phyloP scores from a whole-genome alignment of 2,888 invertebrate genomes.

The Rhorus exstirpatorius region DNA sequence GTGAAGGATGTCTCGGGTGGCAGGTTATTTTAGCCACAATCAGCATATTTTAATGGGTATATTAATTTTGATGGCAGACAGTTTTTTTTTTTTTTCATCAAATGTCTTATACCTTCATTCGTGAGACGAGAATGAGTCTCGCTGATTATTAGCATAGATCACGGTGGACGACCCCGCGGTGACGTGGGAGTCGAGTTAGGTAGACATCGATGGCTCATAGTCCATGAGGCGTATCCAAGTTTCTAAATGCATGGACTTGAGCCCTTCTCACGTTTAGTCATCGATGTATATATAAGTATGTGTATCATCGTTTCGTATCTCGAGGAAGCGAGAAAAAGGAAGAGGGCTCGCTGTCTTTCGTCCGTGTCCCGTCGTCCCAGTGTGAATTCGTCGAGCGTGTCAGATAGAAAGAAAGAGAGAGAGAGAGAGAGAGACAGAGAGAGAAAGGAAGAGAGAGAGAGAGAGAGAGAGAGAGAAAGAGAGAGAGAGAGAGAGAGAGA shows the following conservation, averaged over 20 bases:
- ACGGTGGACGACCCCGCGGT: slow-evolving; percentile 22
- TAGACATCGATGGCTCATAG: neutral
- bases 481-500: no score
- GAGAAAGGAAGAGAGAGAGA: no score
- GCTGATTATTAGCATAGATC: slow-evolving; percentile 77
- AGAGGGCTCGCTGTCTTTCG: slow-evolving; percentile 67
- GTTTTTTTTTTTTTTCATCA: slow-evolving; percentile 15
- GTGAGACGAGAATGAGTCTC: slow-evolving; percentile 76
- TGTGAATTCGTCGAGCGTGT: slow-evolving; percentile 79
- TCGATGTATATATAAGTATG: neutral
- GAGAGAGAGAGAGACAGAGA: no score
- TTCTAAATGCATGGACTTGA: neutral
- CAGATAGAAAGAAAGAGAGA: slow-evolving; percentile 57
- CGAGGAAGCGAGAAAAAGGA: slow-evolving; percentile 59
- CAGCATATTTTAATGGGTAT: slow-evolving; percentile 15
- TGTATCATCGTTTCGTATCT: slow-evolving; percentile 44
- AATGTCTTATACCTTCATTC: slow-evolving; percentile 63
- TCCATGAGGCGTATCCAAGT: neutral
- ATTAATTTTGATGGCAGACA: slow-evolving; percentile 21
- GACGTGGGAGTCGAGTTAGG: slow-evolving; percentile 48
- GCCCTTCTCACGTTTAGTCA: neutral
- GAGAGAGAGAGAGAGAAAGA: no score
- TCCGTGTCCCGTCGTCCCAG: slow-evolving; percentile 75
- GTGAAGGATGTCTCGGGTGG: slow-evolving; percentile 8
- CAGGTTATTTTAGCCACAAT: slow-evolving; percentile 12